Conservation (phyloP, 1,140 invertebrate species). For the Stratiolaelaps scimitus region DNA sequence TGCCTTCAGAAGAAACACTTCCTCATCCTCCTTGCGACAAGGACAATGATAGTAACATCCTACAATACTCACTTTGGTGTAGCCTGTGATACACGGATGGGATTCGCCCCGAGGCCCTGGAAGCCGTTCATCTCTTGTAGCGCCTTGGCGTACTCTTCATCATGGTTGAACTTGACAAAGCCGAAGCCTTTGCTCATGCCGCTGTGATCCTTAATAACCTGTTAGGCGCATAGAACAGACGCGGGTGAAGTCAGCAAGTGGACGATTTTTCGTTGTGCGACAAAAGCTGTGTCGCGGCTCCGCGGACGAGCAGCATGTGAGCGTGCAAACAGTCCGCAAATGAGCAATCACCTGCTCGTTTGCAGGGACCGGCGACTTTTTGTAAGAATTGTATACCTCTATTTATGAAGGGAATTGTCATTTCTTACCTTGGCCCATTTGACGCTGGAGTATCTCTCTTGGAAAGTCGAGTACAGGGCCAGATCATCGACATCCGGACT, state of each 20-base stretch:
- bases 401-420: constrained; percentile 26
- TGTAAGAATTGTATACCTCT: too few relatives aligned
- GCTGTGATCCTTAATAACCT: constrained; percentile 69
- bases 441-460: constrained; percentile 76
- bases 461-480: constrained; percentile 77
- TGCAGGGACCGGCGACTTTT: too few relatives aligned
- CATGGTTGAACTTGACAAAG: constrained; percentile 86
- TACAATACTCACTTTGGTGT: constrained; percentile 51
- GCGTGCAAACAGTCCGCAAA: too few relatives aligned
- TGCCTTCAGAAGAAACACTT: too few relatives aligned
- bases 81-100: constrained; percentile 76
- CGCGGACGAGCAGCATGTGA: too few relatives aligned
- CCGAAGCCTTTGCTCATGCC: constrained; percentile 90
- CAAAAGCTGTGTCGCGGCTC: too few relatives aligned
- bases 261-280: too few relatives aligned
- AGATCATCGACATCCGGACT: constrained; percentile 93
- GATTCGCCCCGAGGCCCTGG: constrained; percentile 53
- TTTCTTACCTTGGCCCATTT: constrained; percentile 70
- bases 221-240: constrained; percentile 36
- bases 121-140: constrained; percentile 53
- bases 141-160: constrained; percentile 85
- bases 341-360: too few relatives aligned
- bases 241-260: too few relatives aligned
- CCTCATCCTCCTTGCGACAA: too few relatives aligned
- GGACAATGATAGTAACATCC: too few relatives aligned